Percentiles rank a stretch among this genome's conserved stretches.
Evolutionary conservation across 2,113 vertebrate species (phyloP).

Genomic region (Tyrannus savana): DNA sequence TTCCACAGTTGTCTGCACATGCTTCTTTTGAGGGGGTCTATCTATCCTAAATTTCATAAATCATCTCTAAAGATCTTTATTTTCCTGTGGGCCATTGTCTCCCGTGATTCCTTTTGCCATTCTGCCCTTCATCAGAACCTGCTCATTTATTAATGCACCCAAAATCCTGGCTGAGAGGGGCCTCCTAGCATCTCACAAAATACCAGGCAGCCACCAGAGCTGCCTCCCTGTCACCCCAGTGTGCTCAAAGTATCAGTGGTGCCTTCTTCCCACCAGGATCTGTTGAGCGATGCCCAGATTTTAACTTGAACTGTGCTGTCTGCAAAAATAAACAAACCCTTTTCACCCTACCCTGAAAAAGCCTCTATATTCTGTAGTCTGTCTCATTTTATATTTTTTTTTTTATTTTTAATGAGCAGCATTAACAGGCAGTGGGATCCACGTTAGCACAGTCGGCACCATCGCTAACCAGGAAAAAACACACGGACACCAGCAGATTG

Average conservation of each 20-base stretch:
- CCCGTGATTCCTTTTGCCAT: background rate
- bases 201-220: background rate
- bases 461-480: background rate
- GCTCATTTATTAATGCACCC: background rate
- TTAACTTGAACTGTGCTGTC: constrained; percentile 29
- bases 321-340: constrained; percentile 32
- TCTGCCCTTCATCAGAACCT: background rate
- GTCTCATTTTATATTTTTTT: background rate
- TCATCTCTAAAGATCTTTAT: background rate
- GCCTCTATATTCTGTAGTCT: background rate
- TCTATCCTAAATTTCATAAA: background rate
- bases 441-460: fast-evolving
- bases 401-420: background rate
- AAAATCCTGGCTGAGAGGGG: background rate
- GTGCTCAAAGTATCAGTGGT: background rate
- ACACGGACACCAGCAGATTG: background rate
- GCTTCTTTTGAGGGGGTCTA: background rate
- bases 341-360: background rate
- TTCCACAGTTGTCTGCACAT: background rate
- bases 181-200: background rate
- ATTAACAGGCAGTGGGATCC: background rate
- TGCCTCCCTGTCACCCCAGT: background rate
- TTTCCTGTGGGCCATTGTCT: background rate
- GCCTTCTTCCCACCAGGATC: background rate
- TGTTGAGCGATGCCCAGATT: constrained; percentile 12